A percentile compares a stretch with the other conserved stretches of the same genome.
Conservation (phyloP, 2,888 invertebrate genomes). For the Charanyca ferruginea region DNA sequence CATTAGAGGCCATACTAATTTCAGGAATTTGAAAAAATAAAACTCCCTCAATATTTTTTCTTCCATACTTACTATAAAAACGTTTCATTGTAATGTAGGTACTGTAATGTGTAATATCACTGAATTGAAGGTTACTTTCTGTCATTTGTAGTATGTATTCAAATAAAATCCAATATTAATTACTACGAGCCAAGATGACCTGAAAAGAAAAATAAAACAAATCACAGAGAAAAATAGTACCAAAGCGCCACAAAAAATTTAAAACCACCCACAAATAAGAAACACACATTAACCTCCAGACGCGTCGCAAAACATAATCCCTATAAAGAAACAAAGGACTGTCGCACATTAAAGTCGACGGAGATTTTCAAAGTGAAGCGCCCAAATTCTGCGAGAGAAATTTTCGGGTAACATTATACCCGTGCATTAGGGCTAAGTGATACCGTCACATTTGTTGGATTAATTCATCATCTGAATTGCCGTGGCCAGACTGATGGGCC, state of each 20-base stretch:
- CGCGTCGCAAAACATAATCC: conserved; percentile 69
- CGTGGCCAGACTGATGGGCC: conserved; percentile 91
- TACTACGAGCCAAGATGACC: too few species aligned
- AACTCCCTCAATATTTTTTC: too few species aligned
- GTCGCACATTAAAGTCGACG: conserved; percentile 74
- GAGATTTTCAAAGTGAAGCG: conserved; percentile 79
- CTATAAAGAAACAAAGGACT: conserved; percentile 77
- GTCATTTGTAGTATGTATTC: too few species aligned
- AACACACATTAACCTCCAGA: conserved; percentile 69
- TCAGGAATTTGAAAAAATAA: background rate
- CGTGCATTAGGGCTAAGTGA: conserved; percentile 91
- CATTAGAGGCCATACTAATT: background rate
- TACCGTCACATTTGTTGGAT: conserved; percentile 91
- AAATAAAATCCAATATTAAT: too few species aligned
- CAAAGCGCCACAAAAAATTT: conserved; percentile 3
- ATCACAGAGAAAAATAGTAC: conserved; percentile 10
- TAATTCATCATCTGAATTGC: conserved; percentile 92
- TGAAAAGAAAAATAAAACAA: background rate
- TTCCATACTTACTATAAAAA: too few species aligned
- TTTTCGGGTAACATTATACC: conserved; percentile 90
- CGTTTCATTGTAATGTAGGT: too few species aligned
- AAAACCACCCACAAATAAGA: conserved; percentile 50
- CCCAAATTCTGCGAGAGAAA: conserved; percentile 75
- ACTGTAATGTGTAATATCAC: too few species aligned
- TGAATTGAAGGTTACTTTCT: too few species aligned